Conservation (phyloP, 2,113 vertebrate species). For the Anolis carolinensis region DNA sequence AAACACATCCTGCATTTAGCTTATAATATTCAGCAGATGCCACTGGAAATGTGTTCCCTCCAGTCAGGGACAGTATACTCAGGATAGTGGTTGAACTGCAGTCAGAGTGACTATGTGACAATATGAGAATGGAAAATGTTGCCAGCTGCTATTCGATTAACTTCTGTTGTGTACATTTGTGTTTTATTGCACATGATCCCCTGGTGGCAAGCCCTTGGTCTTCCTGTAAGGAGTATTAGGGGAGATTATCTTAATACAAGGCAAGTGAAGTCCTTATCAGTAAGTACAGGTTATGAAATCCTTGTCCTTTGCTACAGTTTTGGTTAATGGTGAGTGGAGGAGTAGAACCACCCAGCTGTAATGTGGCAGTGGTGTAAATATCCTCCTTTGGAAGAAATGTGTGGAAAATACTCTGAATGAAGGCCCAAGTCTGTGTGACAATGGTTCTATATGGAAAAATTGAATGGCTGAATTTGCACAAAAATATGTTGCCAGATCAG, state of each 20-base stretch:
- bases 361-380: not conserved
- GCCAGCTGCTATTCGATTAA: not conserved
- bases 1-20: not conserved
- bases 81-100: not conserved
- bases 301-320: conserved; percentile 9
- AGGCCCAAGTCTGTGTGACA: too few relatives aligned
- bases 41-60: not conserved
- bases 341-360: not conserved
- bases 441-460: not conserved
- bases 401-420: not conserved
- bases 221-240: conserved; percentile 1
- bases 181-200: not conserved
- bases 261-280: not conserved
- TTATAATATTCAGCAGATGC: not conserved
- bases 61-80: not conserved
- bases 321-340: not conserved
- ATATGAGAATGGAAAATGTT: not conserved
- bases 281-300: not conserved
- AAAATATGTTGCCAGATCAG: not conserved
- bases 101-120: not conserved
- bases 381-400: not conserved
- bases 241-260: not conserved
- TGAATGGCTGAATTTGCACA: conserved; percentile 6
- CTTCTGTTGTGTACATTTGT: not conserved
- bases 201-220: not conserved